Evolutionary conservation across 2,797 vertebrate genomes (phyloP).

Genomic region (Myioborus miniatus): DNA sequence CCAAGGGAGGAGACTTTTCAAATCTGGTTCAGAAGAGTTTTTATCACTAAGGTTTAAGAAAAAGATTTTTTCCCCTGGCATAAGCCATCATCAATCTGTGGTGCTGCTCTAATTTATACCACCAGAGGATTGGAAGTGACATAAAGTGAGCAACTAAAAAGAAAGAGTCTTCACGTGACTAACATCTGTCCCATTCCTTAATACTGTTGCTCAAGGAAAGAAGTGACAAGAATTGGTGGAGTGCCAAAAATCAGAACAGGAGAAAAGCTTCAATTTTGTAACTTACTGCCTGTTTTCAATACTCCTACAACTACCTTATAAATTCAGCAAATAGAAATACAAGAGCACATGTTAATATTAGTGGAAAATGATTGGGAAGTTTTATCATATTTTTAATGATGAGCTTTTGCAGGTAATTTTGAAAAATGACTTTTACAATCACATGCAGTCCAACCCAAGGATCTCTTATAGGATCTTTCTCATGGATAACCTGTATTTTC

Average conservation of each 20-base stretch:
- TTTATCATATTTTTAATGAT: not conserved
- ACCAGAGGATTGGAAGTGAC: constrained; percentile 46
- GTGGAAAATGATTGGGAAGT: not conserved
- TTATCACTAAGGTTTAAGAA: constrained; percentile 11
- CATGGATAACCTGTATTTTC: not conserved
- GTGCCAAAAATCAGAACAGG: not conserved
- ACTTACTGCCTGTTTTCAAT: not conserved
- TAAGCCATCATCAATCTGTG: constrained; percentile 8
- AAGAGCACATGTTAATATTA: not conserved
- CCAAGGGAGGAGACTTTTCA: constrained; percentile 27
- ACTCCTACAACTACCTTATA: not conserved
- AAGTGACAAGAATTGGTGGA: not conserved
- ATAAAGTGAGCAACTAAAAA: constrained; percentile 30
- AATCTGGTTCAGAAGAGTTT: constrained; percentile 48
- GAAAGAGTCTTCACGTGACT: constrained; percentile 30
- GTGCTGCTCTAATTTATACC: constrained; percentile 41
- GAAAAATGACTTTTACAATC: not conserved
- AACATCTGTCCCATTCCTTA: not conserved
- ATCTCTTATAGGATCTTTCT: not conserved
- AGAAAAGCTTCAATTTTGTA: not conserved
- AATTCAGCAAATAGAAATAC: not conserved
- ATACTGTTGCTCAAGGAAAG: not conserved
- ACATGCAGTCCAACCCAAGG: not conserved
- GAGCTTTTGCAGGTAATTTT: not conserved
- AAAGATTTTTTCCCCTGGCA: not conserved